Evolutionary conservation across 53 echinoderm and acorn worm genomes (phyloP).

Genomic region (Stichopus horrens): DNA sequence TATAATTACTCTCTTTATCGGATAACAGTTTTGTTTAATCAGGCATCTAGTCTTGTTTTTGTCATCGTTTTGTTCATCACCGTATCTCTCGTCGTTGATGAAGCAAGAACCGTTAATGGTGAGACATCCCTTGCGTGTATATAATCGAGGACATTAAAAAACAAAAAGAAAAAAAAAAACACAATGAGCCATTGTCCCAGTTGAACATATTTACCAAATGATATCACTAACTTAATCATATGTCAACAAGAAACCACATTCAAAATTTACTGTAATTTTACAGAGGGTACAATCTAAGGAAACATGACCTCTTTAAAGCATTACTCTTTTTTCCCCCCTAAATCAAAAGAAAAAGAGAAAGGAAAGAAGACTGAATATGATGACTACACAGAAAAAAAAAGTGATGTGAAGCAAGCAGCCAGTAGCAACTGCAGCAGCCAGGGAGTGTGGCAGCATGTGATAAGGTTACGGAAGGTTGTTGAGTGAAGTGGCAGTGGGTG

Average conservation of each 20-base stretch:
- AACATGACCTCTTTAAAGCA: conserved; percentile 16
- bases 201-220: too few species aligned
- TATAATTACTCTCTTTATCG: too few species aligned
- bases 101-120: too few species aligned
- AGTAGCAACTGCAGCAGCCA: not conserved
- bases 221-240: too few species aligned
- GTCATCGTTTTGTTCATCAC: too few species aligned
- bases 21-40: too few species aligned
- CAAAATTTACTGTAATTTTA: not conserved
- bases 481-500: conserved; percentile 21
- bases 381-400: not conserved
- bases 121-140: too few species aligned
- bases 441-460: not conserved
- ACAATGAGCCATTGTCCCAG: not conserved
- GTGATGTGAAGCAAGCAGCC: not conserved
- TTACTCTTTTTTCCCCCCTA: not conserved
- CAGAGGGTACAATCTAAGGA: not conserved
- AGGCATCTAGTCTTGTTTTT: too few species aligned
- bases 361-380: not conserved
- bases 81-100: too few species aligned
- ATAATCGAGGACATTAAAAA: too few species aligned
- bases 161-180: too few species aligned
- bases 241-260: too few species aligned
- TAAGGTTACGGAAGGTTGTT: conserved; percentile 31
- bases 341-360: not conserved